Evolutionary conservation across 1,140 invertebrate genomes (phyloP).

Genomic region (Drosophila suzukii): DNA sequence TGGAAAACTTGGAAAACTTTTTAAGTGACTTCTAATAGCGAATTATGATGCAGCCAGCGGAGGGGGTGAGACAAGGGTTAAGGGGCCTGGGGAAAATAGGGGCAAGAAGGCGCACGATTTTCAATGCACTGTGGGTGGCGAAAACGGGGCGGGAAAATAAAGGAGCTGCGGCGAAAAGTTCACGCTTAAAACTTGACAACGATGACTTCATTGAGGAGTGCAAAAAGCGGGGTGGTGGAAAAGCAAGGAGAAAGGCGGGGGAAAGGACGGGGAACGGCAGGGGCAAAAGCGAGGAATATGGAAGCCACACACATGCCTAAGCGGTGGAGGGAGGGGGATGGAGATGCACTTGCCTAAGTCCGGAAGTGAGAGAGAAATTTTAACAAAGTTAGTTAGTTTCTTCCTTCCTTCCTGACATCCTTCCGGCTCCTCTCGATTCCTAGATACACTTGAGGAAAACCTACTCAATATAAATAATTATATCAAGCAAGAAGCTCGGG

Average conservation of each 20-base stretch:
- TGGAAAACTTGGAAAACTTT: slow-evolving; percentile 75
- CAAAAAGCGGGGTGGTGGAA: slow-evolving; percentile 28
- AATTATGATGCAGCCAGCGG: slow-evolving; percentile 70
- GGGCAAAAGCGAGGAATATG: neutral
- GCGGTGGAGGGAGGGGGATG: slow-evolving; percentile 2
- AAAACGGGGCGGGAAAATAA: neutral
- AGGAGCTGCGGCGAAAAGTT: slow-evolving; percentile 61
- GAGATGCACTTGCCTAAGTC: slow-evolving; percentile 16
- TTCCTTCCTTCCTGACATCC: slow-evolving; percentile 64
- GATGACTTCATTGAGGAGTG: slow-evolving; percentile 74
- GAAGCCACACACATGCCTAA: slow-evolving; percentile 8
- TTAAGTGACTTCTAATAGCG: slow-evolving; percentile 82
- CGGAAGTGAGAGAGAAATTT: slow-evolving; percentile 49
- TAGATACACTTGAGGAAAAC: slow-evolving; percentile 18
- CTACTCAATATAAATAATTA: too few relatives aligned
- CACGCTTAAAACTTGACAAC: slow-evolving; percentile 78
- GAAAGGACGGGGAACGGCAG: slow-evolving; percentile 10
- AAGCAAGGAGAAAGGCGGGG: neutral
- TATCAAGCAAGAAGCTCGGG: too few relatives aligned
- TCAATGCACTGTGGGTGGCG: slow-evolving; percentile 47
- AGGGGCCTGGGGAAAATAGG: neutral
- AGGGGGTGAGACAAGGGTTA: slow-evolving; percentile 3
- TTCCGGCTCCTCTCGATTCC: slow-evolving; percentile 12
- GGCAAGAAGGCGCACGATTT: slow-evolving; percentile 38
- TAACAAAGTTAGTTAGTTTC: slow-evolving; percentile 81